These are phyloP conservation scores for Andrena bicolor DNA, from an alignment of 2,888 invertebrate genomes.

Conservation along the genomic window DNA sequence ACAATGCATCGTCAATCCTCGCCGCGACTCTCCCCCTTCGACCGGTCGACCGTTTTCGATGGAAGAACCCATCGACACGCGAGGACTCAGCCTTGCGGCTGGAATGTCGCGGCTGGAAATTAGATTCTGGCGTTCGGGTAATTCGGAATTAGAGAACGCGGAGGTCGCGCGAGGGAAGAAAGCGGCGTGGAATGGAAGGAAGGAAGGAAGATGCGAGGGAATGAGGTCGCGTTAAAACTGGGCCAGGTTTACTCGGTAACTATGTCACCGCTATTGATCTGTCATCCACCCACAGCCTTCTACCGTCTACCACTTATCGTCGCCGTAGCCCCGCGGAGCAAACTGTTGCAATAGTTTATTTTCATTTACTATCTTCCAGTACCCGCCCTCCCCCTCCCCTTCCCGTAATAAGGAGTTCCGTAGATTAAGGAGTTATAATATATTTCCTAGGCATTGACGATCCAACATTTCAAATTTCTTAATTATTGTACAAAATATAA, in stretches of 20 bases:
- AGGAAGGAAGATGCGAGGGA: conserved; percentile 69
- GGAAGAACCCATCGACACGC: no score
- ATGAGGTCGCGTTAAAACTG: conserved; percentile 81
- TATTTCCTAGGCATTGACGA: no score
- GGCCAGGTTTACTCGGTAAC: conserved; percentile 85
- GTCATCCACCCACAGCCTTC: conserved; percentile 72
- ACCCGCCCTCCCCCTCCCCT: background rate
- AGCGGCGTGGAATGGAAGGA: conserved; percentile 47
- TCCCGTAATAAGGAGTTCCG: background rate
- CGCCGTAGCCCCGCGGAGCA: conserved; percentile 59
- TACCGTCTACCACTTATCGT: conserved; percentile 70
- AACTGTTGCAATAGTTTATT: conserved; percentile 76
- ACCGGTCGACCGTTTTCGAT: no score
- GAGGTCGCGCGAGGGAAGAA: conserved; percentile 43
- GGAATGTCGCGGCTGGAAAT: conserved; percentile 1
- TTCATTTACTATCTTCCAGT: conserved; percentile 58
- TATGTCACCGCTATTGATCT: conserved; percentile 83
- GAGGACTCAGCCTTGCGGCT: no score
- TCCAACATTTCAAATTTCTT: no score
- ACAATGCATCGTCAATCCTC: conserved; percentile 24
- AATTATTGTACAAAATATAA: no score
- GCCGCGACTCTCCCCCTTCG: background rate
- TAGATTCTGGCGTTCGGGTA: conserved; percentile 28
- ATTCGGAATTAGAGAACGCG: conserved; percentile 11
- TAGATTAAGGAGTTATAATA: no score